Percentiles rank a stretch among this genome's conserved stretches.
Conservation (phyloP, 1,140 invertebrate species). For the Euglossa dilemma region DNA sequence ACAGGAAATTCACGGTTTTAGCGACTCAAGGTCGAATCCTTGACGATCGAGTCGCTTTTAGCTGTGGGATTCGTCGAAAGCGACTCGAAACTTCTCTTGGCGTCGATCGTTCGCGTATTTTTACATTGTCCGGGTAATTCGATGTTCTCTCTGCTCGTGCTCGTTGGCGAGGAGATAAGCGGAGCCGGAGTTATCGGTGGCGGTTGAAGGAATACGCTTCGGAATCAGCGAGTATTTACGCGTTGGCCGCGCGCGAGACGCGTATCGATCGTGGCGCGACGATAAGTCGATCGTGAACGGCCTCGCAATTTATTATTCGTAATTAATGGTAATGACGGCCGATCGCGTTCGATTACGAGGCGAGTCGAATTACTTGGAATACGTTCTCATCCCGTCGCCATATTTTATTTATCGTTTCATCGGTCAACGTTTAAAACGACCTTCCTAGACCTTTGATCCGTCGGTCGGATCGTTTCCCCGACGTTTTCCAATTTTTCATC, state of each 20-base stretch:
- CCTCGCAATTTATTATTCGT: conserved; percentile 21
- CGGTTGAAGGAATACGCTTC: neutral
- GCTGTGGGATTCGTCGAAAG: neutral
- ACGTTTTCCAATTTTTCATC: no score
- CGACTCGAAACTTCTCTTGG: neutral
- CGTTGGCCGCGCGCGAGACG: neutral
- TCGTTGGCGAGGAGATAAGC: neutral
- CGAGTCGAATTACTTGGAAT: conserved; percentile 4
- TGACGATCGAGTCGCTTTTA: neutral
- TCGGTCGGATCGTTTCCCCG: no score
- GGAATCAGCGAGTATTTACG: neutral
- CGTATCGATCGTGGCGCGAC: conserved; percentile 10
- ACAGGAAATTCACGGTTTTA: neutral
- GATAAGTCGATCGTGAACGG: conserved; percentile 10
- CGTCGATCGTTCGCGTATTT: neutral
- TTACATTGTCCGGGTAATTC: neutral
- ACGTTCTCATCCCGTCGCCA: neutral
- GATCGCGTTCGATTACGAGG: conserved; percentile 6
- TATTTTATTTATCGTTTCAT: neutral
- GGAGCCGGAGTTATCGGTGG: neutral
- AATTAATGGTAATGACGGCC: conserved; percentile 16
- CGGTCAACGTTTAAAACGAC: neutral
- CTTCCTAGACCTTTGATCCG: neutral
- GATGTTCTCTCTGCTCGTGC: neutral
- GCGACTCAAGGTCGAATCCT: neutral